Evolutionary conservation across 1,140 invertebrate species (phyloP).

Genomic region (Globodera ellingtonae): DNA sequence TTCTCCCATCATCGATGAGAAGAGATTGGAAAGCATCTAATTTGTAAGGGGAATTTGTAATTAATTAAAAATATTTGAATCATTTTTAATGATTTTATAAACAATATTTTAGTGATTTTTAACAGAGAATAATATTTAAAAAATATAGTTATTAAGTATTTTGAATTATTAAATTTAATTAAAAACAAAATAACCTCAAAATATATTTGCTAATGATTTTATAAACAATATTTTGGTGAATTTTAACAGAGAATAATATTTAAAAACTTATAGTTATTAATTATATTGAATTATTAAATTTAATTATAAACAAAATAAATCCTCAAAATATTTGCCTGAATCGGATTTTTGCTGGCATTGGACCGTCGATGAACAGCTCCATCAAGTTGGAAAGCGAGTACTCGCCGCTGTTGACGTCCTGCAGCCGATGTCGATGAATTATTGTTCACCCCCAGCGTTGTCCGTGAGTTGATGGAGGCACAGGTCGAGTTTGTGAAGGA

Average conservation of each 20-base stretch:
- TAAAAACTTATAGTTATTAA: too few species aligned
- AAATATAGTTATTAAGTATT: too few species aligned
- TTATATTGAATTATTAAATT: too few species aligned
- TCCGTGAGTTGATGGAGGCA: background rate
- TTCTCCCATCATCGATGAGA: background rate
- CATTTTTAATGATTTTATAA: too few species aligned
- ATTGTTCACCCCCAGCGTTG: background rate
- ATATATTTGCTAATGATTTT: too few species aligned
- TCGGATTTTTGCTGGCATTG: background rate
- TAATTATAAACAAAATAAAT: too few species aligned
- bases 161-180: too few species aligned
- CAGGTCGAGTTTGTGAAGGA: background rate
- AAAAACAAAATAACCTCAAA: too few species aligned
- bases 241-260: too few species aligned
- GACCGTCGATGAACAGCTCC: background rate
- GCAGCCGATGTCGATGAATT: background rate
- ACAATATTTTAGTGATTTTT: too few species aligned
- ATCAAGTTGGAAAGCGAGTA: background rate
- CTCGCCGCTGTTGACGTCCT: background rate
- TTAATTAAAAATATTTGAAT: background rate
- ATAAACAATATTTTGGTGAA: too few species aligned
- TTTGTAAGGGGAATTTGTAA: background rate
- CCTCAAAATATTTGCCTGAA: background rate
- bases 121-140: too few species aligned
- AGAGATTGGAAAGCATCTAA: conserved; percentile 11